These are phyloP conservation scores for Philonicus albiceps DNA, from an alignment of 2,888 invertebrate species.

Conservation along the genomic window DNA sequence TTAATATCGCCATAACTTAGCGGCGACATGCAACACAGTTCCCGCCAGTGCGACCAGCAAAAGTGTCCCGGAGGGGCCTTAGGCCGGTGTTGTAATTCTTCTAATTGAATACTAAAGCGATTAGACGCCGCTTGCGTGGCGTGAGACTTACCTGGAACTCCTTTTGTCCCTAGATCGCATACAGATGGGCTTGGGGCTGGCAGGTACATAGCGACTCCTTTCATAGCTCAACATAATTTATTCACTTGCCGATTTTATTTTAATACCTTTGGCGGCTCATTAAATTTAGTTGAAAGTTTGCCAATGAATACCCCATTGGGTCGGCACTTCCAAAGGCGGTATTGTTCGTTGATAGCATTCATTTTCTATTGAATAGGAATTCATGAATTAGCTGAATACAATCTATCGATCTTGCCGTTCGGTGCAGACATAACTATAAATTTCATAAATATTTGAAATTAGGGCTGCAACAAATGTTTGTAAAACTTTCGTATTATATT, in stretches of 20 bases:
- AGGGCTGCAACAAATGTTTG: too few relatives aligned
- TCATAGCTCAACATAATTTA: neutral
- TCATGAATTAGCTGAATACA: neutral
- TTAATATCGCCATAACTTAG: conserved; percentile 35
- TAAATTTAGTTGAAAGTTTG: neutral
- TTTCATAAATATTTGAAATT: neutral
- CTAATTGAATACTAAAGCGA: conserved; percentile 30
- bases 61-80: neutral
- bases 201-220: neutral
- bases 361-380: neutral
- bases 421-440: neutral
- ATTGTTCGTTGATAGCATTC: neutral
- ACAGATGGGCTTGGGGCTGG: neutral
- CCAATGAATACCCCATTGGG: neutral
- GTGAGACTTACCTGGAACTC: neutral
- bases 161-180: neutral
- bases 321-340: neutral
- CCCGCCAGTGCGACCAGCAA: neutral
- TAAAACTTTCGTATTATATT: too few relatives aligned
- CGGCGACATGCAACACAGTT: conserved; percentile 34
- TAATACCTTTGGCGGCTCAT: neutral
- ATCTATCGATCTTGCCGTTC: neutral
- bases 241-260: neutral
- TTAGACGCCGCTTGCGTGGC: neutral
- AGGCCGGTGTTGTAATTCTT: conserved; percentile 20